phyloP scores from a whole-genome alignment of 1,140 invertebrate species.

The Aethina tumida region DNA sequence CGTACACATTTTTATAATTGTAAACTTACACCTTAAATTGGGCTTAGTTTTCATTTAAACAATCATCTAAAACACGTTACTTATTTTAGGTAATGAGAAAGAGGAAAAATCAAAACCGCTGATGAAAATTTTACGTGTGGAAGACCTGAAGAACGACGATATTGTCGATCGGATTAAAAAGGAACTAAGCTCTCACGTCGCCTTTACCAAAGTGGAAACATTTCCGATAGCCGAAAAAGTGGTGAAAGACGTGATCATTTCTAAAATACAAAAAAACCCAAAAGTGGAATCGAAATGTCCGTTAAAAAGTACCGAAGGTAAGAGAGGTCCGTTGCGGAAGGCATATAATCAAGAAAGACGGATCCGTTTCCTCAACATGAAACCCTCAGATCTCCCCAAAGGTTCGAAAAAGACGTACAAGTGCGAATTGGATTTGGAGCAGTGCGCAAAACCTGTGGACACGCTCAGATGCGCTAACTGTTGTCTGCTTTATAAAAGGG shows the following conservation, averaged over 20 bases:
- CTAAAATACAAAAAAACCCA: conserved; percentile 1
- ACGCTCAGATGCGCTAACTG: conserved; percentile 27
- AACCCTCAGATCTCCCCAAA: conserved; percentile 14
- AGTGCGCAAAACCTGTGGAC: conserved; percentile 23
- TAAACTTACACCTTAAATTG: no score
- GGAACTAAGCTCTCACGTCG: conserved; percentile 15
- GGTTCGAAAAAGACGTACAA: conserved; percentile 15
- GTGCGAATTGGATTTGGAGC: conserved; percentile 19
- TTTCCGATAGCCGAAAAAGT: neutral
- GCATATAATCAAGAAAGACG: conserved; percentile 17
- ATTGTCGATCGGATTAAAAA: conserved; percentile 25
- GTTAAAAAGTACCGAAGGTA: neutral
- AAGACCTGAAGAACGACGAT: conserved; percentile 22
- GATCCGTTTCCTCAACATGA: conserved; percentile 27
- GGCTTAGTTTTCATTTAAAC: no score
- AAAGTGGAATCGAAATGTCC: neutral
- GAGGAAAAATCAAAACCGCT: conserved; percentile 6
- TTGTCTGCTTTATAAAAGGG: conserved; percentile 16
- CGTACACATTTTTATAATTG: no score
- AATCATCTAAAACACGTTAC: conserved; percentile 1
- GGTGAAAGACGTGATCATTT: conserved; percentile 2
- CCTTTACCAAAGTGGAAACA: conserved; percentile 4
- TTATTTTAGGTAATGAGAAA: neutral
- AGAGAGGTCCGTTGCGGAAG: no score
- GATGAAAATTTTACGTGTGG: conserved; percentile 22